A percentile compares a stretch with the other conserved stretches of the same genome.
phyloP scores from a whole-genome alignment of 2,888 invertebrate species.

The Tetranychus piercei region DNA sequence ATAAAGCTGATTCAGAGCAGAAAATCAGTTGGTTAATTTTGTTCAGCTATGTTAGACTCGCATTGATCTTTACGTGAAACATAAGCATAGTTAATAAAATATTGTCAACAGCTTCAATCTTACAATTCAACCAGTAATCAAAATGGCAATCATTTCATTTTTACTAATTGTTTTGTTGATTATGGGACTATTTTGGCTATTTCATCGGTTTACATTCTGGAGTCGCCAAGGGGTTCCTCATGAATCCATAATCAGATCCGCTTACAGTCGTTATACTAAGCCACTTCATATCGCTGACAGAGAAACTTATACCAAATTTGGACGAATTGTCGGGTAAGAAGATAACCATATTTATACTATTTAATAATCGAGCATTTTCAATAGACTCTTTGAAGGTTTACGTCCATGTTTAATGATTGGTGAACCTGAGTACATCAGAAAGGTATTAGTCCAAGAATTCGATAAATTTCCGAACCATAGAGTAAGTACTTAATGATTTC shows the following conservation, averaged over 20 bases:
- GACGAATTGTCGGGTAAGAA: not conserved
- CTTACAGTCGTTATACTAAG: not conserved
- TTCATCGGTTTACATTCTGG: constrained; percentile 11
- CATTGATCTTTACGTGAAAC: not conserved
- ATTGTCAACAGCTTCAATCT: no score
- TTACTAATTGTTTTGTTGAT: not conserved
- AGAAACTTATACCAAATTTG: not conserved
- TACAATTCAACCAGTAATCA: not conserved
- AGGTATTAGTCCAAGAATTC: constrained; percentile 15
- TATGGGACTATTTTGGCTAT: not conserved
- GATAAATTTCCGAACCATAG: constrained; percentile 16
- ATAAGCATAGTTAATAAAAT: not conserved
- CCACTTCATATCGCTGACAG: not conserved
- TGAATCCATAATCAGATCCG: not conserved
- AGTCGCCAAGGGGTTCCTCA: constrained; percentile 12
- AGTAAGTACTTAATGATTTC: not conserved
- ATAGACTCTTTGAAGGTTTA: constrained; percentile 15
- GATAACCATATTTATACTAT: not conserved
- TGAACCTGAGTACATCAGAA: constrained; percentile 12
- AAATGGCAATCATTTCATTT: not conserved
- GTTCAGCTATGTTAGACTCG: no score
- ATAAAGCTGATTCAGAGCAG: no score
- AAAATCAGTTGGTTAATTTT: no score
- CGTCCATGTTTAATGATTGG: constrained; percentile 15
- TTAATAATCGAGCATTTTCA: not conserved